phyloP scores from a whole-genome alignment of 2,888 invertebrate genomes.

The Dolomedes plantarius region DNA sequence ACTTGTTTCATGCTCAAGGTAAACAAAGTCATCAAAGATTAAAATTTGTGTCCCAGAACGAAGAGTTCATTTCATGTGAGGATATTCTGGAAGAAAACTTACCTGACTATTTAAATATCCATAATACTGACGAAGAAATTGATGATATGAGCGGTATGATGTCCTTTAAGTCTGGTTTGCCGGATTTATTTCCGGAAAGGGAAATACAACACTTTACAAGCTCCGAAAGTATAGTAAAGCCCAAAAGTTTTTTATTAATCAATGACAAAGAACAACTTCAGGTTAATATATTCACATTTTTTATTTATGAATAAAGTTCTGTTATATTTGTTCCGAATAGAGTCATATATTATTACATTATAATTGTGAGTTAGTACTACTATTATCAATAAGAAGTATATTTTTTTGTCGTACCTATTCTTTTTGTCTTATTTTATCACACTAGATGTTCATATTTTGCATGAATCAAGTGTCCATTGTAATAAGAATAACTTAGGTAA shows the following conservation, averaged over 20 bases:
- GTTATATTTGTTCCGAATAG: too few species aligned
- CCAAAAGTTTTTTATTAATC: slow-evolving; percentile 76
- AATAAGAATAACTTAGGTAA: too few species aligned
- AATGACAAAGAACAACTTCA: slow-evolving; percentile 76
- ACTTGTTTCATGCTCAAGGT: slow-evolving; percentile 73
- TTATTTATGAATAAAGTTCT: too few species aligned
- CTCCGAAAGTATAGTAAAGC: slow-evolving; percentile 18
- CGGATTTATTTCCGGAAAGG: slow-evolving; percentile 59
- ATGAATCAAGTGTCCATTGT: too few species aligned
- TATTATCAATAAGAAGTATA: too few species aligned
- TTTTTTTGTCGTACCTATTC: too few species aligned
- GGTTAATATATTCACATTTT: slow-evolving; percentile 74
- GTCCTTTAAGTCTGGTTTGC: slow-evolving; percentile 43
- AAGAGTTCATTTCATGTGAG: slow-evolving; percentile 70
- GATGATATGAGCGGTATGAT: slow-evolving; percentile 35
- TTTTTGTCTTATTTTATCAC: too few species aligned
- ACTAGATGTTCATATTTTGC: too few species aligned
- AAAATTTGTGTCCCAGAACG: slow-evolving; percentile 74
- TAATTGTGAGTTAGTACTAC: too few species aligned
- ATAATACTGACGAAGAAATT: neutral
- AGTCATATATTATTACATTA: too few species aligned
- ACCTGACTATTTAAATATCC: slow-evolving; percentile 2
- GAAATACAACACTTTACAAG: slow-evolving; percentile 35
- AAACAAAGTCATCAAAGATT: slow-evolving; percentile 73
- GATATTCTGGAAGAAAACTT: slow-evolving; percentile 73